These are phyloP conservation scores for Pachycephala philippinensis DNA, from an alignment of 2,113 vertebrate species.

Conservation along the genomic window DNA sequence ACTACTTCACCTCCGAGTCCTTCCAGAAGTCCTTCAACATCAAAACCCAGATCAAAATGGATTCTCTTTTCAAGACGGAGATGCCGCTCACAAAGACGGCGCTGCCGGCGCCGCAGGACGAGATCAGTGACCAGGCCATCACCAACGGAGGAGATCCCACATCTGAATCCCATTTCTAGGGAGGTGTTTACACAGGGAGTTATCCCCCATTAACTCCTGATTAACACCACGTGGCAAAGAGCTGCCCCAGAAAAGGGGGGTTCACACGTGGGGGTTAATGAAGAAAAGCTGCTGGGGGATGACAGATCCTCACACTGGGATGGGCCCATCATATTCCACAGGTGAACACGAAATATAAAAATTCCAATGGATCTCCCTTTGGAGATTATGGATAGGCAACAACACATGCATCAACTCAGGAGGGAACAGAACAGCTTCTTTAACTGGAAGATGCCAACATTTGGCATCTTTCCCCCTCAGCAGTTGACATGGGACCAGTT, in stretches of 20 bases:
- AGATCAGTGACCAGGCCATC: slow-evolving; percentile 72
- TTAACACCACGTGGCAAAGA: background rate
- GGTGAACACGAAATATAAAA: background rate
- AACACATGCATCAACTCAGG: background rate
- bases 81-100: slow-evolving; percentile 69
- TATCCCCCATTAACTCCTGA: background rate
- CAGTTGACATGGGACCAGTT: background rate
- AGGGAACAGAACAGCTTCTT: background rate
- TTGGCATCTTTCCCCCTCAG: background rate
- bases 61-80: slow-evolving; percentile 83
- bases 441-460: background rate
- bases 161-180: slow-evolving; percentile 78
- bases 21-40: slow-evolving; percentile 95
- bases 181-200: background rate
- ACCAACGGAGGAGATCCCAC: slow-evolving; percentile 84
- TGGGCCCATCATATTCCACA: background rate
- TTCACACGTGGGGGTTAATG: background rate
- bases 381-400: background rate
- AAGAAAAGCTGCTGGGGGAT: background rate
- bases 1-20: slow-evolving; percentile 96
- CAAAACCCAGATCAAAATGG: slow-evolving; percentile 81
- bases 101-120: slow-evolving; percentile 73
- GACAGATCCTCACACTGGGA: background rate
- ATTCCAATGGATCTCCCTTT: background rate
- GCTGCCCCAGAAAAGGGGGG: background rate